Evolutionary conservation across 2,888 invertebrate genomes (phyloP).

Genomic region (Rhodophaea formosa): DNA sequence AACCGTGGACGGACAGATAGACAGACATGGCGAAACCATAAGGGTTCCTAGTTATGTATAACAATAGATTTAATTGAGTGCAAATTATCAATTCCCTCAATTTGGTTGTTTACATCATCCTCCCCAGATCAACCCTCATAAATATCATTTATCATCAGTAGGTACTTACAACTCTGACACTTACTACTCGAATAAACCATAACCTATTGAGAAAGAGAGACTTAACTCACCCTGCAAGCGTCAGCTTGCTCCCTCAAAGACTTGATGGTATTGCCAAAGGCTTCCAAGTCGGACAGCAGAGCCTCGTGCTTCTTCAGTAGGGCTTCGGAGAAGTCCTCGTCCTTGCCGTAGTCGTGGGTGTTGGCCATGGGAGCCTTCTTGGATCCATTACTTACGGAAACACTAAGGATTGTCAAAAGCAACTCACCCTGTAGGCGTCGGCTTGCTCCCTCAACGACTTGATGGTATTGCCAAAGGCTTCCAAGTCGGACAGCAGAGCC

Average conservation of each 20-base stretch:
- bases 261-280: conserved; percentile 97
- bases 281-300: conserved; percentile 96
- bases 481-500: conserved; percentile 97
- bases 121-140: no score
- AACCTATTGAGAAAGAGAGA: no score
- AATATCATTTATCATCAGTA: no score
- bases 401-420: no score
- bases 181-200: no score
- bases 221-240: conserved; percentile 89
- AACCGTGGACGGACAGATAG: no score
- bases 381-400: background rate
- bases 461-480: conserved; percentile 98
- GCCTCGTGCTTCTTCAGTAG: conserved; percentile 99
- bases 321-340: conserved; percentile 99
- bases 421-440: conserved; percentile 89
- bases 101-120: no score
- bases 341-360: conserved; percentile 97
- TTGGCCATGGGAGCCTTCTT: conserved; percentile 99
- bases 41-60: no score
- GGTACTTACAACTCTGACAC: no score
- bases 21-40: no score
- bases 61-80: no score
- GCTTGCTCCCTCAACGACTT: conserved; percentile 95
- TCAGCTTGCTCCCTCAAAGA: conserved; percentile 95
- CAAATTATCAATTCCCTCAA: no score